Conservation (phyloP, 2,888 invertebrate species). For the Trimorus sp. region DNA sequence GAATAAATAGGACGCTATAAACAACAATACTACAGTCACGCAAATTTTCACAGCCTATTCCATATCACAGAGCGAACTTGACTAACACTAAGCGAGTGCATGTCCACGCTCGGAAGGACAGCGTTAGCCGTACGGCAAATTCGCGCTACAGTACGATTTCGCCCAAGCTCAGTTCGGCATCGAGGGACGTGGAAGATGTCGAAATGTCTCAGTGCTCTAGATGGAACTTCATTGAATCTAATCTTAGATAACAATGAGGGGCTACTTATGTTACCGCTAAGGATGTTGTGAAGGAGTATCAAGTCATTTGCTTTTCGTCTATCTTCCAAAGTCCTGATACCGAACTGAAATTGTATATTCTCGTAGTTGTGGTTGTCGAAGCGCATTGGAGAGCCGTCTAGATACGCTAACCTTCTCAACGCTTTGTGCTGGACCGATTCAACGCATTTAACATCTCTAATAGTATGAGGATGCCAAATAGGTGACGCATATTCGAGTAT, state of each 20-base stretch:
- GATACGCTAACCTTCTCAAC: constrained; percentile 27
- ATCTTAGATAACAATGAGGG: background rate
- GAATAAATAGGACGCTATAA: too few relatives aligned
- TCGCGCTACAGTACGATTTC: too few relatives aligned
- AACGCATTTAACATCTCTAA: background rate
- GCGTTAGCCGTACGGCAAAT: too few relatives aligned
- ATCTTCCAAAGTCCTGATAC: background rate
- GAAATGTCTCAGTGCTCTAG: background rate
- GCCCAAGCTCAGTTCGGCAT: background rate
- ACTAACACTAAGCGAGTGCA: too few relatives aligned
- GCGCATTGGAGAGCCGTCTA: constrained; percentile 21
- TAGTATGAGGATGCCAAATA: background rate
- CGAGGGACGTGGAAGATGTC: constrained; percentile 1
- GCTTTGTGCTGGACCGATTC: constrained; percentile 34
- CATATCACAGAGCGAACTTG: too few relatives aligned
- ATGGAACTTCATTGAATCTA: background rate
- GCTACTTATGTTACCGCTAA: constrained; percentile 2
- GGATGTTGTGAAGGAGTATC: background rate
- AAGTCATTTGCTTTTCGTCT: background rate
- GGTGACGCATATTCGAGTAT: constrained; percentile 5
- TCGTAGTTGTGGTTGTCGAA: constrained; percentile 6
- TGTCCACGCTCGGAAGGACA: too few relatives aligned
- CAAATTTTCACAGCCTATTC: too few relatives aligned
- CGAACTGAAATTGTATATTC: background rate
- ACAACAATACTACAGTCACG: too few relatives aligned